A percentile compares a stretch with the other conserved stretches of the same genome.
These are phyloP conservation scores for Himalopsyche kuldschensis DNA, from an alignment of 2,888 invertebrate genomes.

Conservation along the genomic window DNA sequence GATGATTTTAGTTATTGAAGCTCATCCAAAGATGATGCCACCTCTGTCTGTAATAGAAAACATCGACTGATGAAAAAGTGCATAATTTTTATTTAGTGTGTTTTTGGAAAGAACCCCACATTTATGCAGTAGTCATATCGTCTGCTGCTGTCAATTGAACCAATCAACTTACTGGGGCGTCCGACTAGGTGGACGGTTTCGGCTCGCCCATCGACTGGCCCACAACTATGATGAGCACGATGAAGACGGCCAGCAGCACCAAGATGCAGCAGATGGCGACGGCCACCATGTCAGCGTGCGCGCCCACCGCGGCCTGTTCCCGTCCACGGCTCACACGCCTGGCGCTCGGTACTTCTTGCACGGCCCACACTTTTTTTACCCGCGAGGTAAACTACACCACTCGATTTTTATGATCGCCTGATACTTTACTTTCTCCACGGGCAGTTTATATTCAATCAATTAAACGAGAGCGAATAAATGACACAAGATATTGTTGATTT, in stretches of 20 bases:
- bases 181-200: constrained; percentile 47
- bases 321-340: background rate
- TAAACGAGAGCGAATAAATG: too few relatives aligned
- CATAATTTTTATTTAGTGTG: too few relatives aligned
- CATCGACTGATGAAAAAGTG: too few relatives aligned
- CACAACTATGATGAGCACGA: constrained; percentile 78
- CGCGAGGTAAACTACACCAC: background rate
- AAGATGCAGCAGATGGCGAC: constrained; percentile 83
- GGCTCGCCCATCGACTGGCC: constrained; percentile 74
- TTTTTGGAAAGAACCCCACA: too few relatives aligned
- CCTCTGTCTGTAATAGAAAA: too few relatives aligned
- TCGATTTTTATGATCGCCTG: background rate
- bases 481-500: too few relatives aligned
- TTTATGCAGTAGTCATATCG: too few relatives aligned
- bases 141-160: background rate
- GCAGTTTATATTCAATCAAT: too few relatives aligned
- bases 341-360: background rate
- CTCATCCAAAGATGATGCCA: too few relatives aligned
- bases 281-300: constrained; percentile 72
- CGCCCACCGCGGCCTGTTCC: constrained; percentile 47
- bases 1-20: too few relatives aligned
- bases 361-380: background rate
- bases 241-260: constrained; percentile 78
- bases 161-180: constrained; percentile 23
- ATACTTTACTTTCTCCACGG: background rate